A percentile compares a stretch with the other conserved stretches of the same genome.
phyloP scores from a whole-genome alignment of 2,888 invertebrate species.

The Scelioninae gen. 2 region DNA sequence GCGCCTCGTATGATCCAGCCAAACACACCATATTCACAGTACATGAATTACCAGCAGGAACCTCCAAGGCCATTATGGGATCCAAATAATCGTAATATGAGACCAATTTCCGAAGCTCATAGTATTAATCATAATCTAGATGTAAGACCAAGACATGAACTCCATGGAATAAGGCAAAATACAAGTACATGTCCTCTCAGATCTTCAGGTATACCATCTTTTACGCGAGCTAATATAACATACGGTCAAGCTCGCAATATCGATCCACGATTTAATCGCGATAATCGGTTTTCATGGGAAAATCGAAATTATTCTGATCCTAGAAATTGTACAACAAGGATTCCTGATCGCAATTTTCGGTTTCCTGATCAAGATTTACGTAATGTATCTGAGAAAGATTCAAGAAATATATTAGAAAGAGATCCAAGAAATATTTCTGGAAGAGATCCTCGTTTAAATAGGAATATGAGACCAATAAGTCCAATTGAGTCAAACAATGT shows the following conservation, averaged over 20 bases:
- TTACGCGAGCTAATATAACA: slow-evolving; percentile 48
- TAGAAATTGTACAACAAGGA: slow-evolving; percentile 16
- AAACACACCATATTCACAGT: slow-evolving; percentile 32
- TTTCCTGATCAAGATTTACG: slow-evolving; percentile 39
- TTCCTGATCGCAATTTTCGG: slow-evolving; percentile 41
- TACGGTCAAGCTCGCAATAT: slow-evolving; percentile 38
- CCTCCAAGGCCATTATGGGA: slow-evolving; percentile 37
- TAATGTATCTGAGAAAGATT: slow-evolving; percentile 32
- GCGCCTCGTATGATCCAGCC: slow-evolving; percentile 30
- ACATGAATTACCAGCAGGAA: slow-evolving; percentile 45
- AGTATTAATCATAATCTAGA: slow-evolving; percentile 3
- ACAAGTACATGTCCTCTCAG: background rate
- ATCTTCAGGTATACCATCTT: slow-evolving; percentile 11
- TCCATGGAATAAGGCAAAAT: slow-evolving; percentile 12
- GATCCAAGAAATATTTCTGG: slow-evolving; percentile 47
- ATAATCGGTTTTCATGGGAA: slow-evolving; percentile 35
- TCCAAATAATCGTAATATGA: slow-evolving; percentile 15
- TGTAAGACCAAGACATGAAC: slow-evolving; percentile 8
- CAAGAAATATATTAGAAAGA: slow-evolving; percentile 33
- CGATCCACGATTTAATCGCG: slow-evolving; percentile 36
- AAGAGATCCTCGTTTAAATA: slow-evolving; percentile 51
- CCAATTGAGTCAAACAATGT: slow-evolving; percentile 25
- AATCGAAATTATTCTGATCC: slow-evolving; percentile 32
- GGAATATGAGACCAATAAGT: slow-evolving; percentile 27
- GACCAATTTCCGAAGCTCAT: slow-evolving; percentile 13